Evolutionary conservation across 2,113 vertebrate species (phyloP).

Genomic region (Clarias macrocephalus): DNA sequence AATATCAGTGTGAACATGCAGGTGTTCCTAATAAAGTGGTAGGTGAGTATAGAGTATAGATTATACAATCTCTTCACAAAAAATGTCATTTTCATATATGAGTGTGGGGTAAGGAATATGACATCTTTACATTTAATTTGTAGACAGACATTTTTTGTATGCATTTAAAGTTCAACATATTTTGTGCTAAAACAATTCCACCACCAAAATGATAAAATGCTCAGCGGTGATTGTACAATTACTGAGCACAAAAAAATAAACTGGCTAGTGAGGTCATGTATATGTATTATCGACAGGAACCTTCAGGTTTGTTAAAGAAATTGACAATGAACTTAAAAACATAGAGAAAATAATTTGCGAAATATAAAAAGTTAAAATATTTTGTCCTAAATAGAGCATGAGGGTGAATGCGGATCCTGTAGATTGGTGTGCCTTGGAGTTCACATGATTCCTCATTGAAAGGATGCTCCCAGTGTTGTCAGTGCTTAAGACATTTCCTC

Average conservation of each 20-base stretch:
- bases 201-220: neutral
- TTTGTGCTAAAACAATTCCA: neutral
- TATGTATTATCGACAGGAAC: neutral
- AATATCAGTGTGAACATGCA: neutral
- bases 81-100: neutral
- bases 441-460: neutral
- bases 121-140: neutral
- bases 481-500: slow-evolving; percentile 44
- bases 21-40: neutral
- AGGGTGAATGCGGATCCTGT: neutral
- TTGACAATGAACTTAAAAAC: neutral
- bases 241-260: neutral
- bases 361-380: neutral
- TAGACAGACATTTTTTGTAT: neutral
- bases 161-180: neutral
- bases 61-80: neutral
- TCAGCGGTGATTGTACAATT: neutral
- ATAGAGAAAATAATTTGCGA: neutral
- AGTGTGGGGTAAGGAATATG: neutral
- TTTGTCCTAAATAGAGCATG: neutral
- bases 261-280: neutral
- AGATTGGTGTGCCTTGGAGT: neutral
- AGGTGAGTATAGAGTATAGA: neutral
- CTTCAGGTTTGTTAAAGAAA: neutral
- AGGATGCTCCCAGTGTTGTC: neutral